Base-by-base conservation (phyloP, 2,888 invertebrate genomes). In the Neelides folsomi region DNA sequence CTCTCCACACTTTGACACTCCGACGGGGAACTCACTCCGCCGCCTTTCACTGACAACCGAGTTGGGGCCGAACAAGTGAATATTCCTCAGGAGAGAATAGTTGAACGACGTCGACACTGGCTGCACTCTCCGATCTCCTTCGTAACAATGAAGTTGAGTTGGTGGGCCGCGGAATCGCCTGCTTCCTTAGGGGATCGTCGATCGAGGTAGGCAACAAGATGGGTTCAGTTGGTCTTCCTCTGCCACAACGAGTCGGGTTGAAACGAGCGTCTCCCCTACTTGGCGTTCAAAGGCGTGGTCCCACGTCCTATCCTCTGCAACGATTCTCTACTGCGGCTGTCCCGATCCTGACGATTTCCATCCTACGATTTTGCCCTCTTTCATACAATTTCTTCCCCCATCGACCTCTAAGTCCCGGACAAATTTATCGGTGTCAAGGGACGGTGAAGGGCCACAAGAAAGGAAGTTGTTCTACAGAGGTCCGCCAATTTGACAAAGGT, bases 261-360 rank as follows among this genome's bases (percentile, higher is more conserved):
- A 45, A 45, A 45, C 45, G 45, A 45, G 35, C 45, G 15, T 27
- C 35, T 16, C 35, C 35, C 15, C 45, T n/a, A 15, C 27, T 27
- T 35, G 13, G 12, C 45, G 45, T 35, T 12, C 42, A 16, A 45
- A 45, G 45, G 45, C 45, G 45, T 45, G 45, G 45, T 36, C 45
- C 45, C 45, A 20, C 45, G 27, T 35, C 27, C 45, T 36, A 36
- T 34, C 45, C 35, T 45, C 45, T 45, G 35, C 16, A 35, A 45
- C 19, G 35, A 45, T 45, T 45, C 45, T 45, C 27, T 27, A 27
- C 27, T 45, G 16, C 45, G n/a, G 45, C 45, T 20, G 19, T 36
- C 35, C 27, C 35, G n/a, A 2, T 6, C 13, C 15, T 16, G 10
- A 34, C 15, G 2, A 13, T 20, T 20, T 7, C n/a, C n/a, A 35